Evolutionary conservation across 2,888 invertebrate genomes (phyloP), one percentile per base, ranked within the genome.

Genomic region (Tanytarsus gracilentus): DNA sequence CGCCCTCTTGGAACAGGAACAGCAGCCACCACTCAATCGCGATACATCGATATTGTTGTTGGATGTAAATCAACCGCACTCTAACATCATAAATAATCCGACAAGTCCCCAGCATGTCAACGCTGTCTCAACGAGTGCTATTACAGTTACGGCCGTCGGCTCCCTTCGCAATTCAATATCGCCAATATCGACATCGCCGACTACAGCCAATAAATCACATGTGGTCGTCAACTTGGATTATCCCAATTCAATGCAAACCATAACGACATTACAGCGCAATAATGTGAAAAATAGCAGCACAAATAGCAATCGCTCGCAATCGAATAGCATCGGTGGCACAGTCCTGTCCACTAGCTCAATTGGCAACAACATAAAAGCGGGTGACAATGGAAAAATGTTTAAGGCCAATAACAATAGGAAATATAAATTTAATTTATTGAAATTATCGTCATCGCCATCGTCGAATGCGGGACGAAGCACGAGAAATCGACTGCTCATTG

Each of bases 371-470:
- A 58, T 58, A 23, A 58, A 58, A 26, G 25, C 44, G 23, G 36
- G 50, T 50, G 60, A 60, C 36, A 60, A 50, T 36, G 21, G 21
- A 23, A 60, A 49, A 40, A 60, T 60, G 26, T 36, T 50, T 33
- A 60, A 60, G 26, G 18, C 58, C 14, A 44, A 58, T 48, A 44
- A 29, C 30, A 58, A 30, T 60, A 36, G 50, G 18, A 60, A 50
- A 60, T 60, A 60, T 48, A 60, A 60, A 50, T 60, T 60, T 50
- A 60, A 60, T 60, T 27, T 60, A 50, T 60, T 60, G 25, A 60
- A 60, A 50, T 50, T 60, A n/a, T 49, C 49, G 14, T 49, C 59
- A 21, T 26, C 49, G 23, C 7, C 40, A 25, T 18, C 18, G 23
- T 11, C 50, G 36, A 16, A 18, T 25, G 25, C 36, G 33, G 29